A percentile compares a stretch with the other conserved stretches of the same genome.
phyloP scores from a whole-genome alignment of 2,888 invertebrate species.

The Plebejus melissa region DNA sequence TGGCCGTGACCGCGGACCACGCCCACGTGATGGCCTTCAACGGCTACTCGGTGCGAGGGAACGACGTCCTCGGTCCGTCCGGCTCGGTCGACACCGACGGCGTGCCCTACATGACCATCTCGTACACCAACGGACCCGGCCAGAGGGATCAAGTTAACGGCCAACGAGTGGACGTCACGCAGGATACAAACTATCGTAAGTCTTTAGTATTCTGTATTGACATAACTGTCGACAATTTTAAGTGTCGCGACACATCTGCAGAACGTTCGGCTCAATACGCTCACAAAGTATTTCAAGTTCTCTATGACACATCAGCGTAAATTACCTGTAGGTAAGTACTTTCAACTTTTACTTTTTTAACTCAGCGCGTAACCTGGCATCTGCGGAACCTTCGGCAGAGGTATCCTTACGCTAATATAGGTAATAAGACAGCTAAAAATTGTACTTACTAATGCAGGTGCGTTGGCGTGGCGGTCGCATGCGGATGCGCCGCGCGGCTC shows the following conservation, averaged over 20 bases:
- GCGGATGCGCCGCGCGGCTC: conserved; percentile 25
- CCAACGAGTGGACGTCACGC: conserved; percentile 55
- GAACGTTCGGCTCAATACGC: no score
- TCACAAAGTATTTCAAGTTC: no score
- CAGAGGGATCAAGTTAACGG: conserved; percentile 52
- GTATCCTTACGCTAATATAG: no score
- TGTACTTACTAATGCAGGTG: not conserved
- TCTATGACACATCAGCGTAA: no score
- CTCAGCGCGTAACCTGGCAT: no score
- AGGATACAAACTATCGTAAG: conserved; percentile 33
- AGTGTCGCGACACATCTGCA: no score
- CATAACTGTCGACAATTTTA: no score
- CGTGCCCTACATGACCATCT: conserved; percentile 71
- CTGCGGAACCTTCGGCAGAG: no score
- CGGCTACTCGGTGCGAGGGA: conserved; percentile 79
- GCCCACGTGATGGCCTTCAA: conserved; percentile 81
- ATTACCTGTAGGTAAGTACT: no score
- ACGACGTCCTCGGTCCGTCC: conserved; percentile 43
- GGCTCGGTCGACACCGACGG: conserved; percentile 56
- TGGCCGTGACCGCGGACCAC: conserved; percentile 87
- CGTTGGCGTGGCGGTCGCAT: conserved; percentile 21
- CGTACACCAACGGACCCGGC: conserved; percentile 79
- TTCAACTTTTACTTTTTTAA: no score
- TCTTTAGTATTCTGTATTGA: not conserved
- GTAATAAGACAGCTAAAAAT: not conserved